These are phyloP conservation scores for Oreochromis niloticus DNA, from an alignment of 2,113 vertebrate genomes.

Conservation along the genomic window DNA sequence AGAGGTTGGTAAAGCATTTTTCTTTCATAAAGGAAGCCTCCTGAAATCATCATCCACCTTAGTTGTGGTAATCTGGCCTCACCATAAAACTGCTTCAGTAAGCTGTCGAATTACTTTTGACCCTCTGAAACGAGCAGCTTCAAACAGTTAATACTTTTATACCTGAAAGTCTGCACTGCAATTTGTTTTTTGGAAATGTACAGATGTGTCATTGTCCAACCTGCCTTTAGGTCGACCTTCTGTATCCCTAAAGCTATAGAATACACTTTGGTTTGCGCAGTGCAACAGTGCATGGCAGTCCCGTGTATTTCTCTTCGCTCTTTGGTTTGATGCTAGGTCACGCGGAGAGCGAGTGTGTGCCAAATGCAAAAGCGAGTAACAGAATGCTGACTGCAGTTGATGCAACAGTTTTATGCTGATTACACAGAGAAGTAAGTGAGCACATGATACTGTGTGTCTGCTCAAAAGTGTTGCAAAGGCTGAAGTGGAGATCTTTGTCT, in stretches of 20 bases:
- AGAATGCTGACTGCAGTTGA: not conserved
- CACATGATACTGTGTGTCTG: not conserved
- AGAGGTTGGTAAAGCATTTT: not conserved
- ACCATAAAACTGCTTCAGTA: not conserved
- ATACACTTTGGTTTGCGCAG: not conserved
- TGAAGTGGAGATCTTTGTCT: not conserved
- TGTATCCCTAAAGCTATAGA: not conserved
- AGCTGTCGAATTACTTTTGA: not conserved
- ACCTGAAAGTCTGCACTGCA: not conserved
- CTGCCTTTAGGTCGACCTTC: not conserved
- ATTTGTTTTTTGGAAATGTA: not conserved
- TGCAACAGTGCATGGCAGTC: not conserved
- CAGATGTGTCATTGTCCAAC: not conserved
- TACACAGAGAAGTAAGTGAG: not conserved
- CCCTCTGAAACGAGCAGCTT: not conserved
- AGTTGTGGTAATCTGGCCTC: not conserved
- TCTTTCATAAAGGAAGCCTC: not conserved
- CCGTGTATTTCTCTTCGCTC: not conserved
- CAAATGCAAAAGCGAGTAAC: too few relatives aligned
- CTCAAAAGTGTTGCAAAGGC: not conserved
- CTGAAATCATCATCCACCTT: not conserved
- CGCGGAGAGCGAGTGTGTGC: accelerated
- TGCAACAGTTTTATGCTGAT: not conserved
- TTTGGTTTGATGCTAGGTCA: not conserved
- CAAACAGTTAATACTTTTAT: not conserved